A percentile compares a stretch with the other conserved stretches of the same genome.
These are phyloP conservation scores for Apamea monoglypha DNA, from an alignment of 2,888 invertebrate genomes.

Conservation along the genomic window DNA sequence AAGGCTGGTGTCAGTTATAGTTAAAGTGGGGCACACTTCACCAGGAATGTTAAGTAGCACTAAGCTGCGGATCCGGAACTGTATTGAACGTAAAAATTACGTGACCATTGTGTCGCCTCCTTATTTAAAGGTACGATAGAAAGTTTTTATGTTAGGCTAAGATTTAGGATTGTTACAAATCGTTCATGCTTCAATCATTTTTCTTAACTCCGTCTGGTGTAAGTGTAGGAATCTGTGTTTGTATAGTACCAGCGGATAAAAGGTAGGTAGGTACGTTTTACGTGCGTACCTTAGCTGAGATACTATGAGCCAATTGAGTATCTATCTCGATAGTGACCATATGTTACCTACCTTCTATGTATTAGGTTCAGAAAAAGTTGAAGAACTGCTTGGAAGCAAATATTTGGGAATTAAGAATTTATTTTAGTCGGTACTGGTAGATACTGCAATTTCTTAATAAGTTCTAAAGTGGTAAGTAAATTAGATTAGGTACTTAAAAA, in stretches of 20 bases:
- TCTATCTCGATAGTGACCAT: background rate
- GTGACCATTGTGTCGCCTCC: slow-evolving; percentile 69
- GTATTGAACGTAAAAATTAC: slow-evolving; percentile 74
- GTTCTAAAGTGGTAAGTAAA: background rate
- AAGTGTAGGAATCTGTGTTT: background rate
- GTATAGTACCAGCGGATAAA: background rate
- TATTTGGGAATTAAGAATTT: background rate
- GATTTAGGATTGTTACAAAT: slow-evolving; percentile 6
- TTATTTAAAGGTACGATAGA: slow-evolving; percentile 36
- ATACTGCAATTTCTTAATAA: slow-evolving; percentile 24
- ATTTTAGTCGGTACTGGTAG: background rate
- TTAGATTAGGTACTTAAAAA: background rate
- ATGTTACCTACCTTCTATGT: slow-evolving; percentile 19
- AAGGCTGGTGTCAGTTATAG: slow-evolving; percentile 67
- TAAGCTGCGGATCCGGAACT: slow-evolving; percentile 71
- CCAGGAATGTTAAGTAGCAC: slow-evolving; percentile 81
- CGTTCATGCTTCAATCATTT: background rate
- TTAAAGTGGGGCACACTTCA: slow-evolving; percentile 77
- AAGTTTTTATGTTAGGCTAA: slow-evolving; percentile 39
- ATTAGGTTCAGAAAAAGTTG: background rate
- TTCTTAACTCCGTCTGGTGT: background rate
- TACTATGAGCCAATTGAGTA: background rate
- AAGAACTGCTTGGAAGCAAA: background rate
- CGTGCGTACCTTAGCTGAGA: background rate
- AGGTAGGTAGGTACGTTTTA: slow-evolving; percentile 1